Base-by-base conservation (phyloP, 92 coral and sea anemone species). In the Isaurus tuberculatus region DNA sequence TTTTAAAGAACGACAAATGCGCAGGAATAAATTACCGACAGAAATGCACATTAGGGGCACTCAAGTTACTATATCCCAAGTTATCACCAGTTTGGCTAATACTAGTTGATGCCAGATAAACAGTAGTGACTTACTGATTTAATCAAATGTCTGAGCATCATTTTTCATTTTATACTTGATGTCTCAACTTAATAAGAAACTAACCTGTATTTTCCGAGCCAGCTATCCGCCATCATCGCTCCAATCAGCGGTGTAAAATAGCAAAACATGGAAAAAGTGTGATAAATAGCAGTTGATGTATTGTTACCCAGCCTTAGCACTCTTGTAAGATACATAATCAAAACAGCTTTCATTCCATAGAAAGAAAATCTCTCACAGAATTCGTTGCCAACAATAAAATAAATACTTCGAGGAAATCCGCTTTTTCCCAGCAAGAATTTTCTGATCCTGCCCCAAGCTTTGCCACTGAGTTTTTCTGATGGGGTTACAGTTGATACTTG, bases 171-270 rank as follows among this genome's bases (percentile, higher is more conserved):
- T 40, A 40, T 40, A 3, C 46, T 40, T 40, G 46, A 40, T 1
- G 9, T 40, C 46, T 40, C 46, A 13, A 65, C 28, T 16, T 17
- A 36, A 30, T 8, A 37, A 7, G 8, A 25, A n/a, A 64, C 89
- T 58, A 44, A 90, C 96, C 96, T 88, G 84, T 92, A 92, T 74
- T 92, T 92, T 33, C 96, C 96, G 14, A 92, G 90, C 96, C 96
- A 92, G 63, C 93, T 92, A 79, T 92, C 96, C 5, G 96, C 96
- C 51, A 92, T 23, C 96, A 92, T 92, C 42, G 96, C 96, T 63
- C 96, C 96, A 57, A 92, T 82, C 80, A 92, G 70, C 37, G 96
- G 93, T 14, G 96, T 90, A 55, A 92, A 92, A 75, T 92, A 92
- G 29, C 96, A 92, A n/a, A 92, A 58, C 96, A 92, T 92, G 8